phyloP scores from a whole-genome alignment of 2,888 invertebrate genomes.

The Galerucella pusilla region DNA sequence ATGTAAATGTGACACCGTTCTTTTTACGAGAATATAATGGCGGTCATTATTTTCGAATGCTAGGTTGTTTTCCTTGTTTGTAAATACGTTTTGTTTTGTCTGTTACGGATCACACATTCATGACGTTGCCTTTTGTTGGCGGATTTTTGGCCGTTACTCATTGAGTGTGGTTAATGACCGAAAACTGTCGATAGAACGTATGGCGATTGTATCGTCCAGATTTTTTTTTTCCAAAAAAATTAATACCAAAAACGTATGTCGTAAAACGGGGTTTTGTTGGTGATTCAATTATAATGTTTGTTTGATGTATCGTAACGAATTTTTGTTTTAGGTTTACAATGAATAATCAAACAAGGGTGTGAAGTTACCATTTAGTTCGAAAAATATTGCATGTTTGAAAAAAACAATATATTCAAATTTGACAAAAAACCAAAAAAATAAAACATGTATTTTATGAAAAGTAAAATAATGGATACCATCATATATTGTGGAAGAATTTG shows the following conservation, averaged over 20 bases:
- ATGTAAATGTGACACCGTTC: background rate
- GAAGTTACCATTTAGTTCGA: too few species aligned
- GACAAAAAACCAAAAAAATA: too few species aligned
- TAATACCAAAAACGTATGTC: background rate
- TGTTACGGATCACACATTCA: slow-evolving; percentile 36
- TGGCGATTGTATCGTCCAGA: slow-evolving; percentile 1
- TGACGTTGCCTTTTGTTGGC: slow-evolving; percentile 30
- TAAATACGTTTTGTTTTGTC: slow-evolving; percentile 33
- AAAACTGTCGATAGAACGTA: slow-evolving; percentile 1
- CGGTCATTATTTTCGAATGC: slow-evolving; percentile 23
- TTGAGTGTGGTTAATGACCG: slow-evolving; percentile 13
- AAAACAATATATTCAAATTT: too few species aligned
- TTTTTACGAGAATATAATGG: slow-evolving; percentile 22
- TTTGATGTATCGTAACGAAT: background rate
- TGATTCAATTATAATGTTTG: background rate
- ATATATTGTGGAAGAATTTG: too few species aligned
- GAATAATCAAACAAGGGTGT: too few species aligned
- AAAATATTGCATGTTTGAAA: too few species aligned
- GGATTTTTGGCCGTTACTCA: slow-evolving; percentile 35
- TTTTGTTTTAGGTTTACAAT: background rate
- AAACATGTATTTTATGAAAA: too few species aligned
- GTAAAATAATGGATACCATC: too few species aligned
- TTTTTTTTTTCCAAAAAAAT: background rate
- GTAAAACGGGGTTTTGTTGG: background rate
- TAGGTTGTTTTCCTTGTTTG: slow-evolving; percentile 28